Percentiles rank a stretch among this genome's conserved stretches.
Evolutionary conservation across 2,113 vertebrate species (phyloP).

Genomic region (Canis aureus): DNA sequence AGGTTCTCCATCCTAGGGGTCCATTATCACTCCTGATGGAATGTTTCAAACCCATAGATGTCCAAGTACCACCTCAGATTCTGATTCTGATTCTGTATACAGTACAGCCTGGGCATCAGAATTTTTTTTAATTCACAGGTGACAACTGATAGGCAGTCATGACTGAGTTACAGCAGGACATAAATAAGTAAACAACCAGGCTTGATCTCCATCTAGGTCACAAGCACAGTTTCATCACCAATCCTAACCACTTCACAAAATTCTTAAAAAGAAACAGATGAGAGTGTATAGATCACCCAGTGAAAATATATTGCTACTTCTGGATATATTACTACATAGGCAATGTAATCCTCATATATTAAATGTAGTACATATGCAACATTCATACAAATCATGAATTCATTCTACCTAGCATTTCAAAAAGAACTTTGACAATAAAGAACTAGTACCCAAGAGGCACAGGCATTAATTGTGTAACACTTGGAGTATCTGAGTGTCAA

Average conservation of each 20-base stretch:
- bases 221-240: background rate
- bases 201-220: background rate
- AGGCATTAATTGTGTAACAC: background rate
- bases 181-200: background rate
- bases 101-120: background rate
- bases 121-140: constrained; percentile 37
- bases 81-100: background rate
- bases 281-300: background rate
- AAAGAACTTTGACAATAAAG: background rate
- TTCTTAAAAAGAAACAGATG: constrained; percentile 5
- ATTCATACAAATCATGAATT: constrained; percentile 12
- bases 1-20: background rate
- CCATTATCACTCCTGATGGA: background rate
- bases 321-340: background rate
- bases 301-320: background rate
- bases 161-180: background rate
- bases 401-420: background rate
- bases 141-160: background rate
- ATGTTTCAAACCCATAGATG: constrained; percentile 28
- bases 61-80: background rate
- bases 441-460: background rate
- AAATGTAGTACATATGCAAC: background rate
- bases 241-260: background rate
- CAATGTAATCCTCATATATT: background rate
- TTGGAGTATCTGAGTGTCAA: background rate